A percentile compares a stretch with the other conserved stretches of the same genome.
phyloP scores from a whole-genome alignment of 2,113 vertebrate species.

The Canis aureus region DNA sequence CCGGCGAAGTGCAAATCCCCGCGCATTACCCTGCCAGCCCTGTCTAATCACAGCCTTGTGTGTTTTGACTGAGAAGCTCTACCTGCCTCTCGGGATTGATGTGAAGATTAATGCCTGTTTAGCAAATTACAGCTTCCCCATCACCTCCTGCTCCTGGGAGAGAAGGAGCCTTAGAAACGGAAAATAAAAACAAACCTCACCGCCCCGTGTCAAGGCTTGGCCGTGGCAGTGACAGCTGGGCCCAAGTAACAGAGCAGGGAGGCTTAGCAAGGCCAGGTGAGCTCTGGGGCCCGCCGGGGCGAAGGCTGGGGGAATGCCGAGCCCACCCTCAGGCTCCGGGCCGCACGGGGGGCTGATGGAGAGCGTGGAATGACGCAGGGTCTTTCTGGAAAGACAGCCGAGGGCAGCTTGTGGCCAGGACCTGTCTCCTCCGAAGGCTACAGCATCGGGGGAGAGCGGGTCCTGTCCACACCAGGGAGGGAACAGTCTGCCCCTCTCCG shows the following conservation, averaged over 20 bases:
- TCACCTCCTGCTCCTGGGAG: conserved; percentile 76
- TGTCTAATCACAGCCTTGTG: conserved; percentile 49
- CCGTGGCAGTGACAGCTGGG: conserved; percentile 21
- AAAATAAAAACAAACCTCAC: conserved; percentile 76
- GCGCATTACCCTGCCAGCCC: neutral
- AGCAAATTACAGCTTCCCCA: conserved; percentile 81
- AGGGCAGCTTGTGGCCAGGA: neutral
- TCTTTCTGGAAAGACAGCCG: conserved; percentile 31
- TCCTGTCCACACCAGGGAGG: neutral
- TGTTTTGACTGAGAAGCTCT: conserved; percentile 76
- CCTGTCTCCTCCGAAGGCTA: neutral
- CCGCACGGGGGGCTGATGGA: neutral
- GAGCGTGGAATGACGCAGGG: neutral
- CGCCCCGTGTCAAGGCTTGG: conserved; percentile 58
- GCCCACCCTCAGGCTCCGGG: neutral
- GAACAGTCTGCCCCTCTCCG: neutral
- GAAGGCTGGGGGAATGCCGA: neutral
- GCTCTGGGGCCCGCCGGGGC: neutral
- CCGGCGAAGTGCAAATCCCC: neutral
- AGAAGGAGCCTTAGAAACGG: conserved; percentile 64
- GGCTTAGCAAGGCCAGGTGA: neutral
- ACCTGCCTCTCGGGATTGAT: conserved; percentile 75
- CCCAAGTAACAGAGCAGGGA: neutral
- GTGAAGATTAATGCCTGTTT: conserved; percentile 81
- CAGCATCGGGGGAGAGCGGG: neutral